Base-by-base conservation (phyloP, 1,140 invertebrate genomes). In the Danaus plexippus region DNA sequence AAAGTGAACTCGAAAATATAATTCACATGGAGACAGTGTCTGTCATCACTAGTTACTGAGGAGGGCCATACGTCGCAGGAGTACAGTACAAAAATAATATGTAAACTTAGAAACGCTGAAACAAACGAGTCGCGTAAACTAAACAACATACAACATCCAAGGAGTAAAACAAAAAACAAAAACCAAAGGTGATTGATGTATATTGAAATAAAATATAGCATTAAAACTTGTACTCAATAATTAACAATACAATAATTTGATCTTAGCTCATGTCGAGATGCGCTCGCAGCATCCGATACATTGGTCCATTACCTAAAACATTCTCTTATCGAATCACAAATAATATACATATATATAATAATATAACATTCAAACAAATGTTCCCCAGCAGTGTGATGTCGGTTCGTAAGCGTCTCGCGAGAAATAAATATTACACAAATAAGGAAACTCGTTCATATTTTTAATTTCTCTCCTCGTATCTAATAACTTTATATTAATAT, bases 171-270 rank as follows among this genome's bases (percentile, higher is more conserved):
- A 84, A 82, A 84, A 69, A 80, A 73, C 48, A 54, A 60, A 61
- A 57, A 73, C 79, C 72, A 82, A 67, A 85, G 73, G 77, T 75
- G 77, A 80, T 73, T 80, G 76, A 77, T 77, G 73, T 82, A 85
- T 83, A 83, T 79, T 80, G 75, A 82, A 83, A 80, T 80, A 77
- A 75, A 80, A 80, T 78, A 82, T 78, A 80, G 64, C 73, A 78
- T 81, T 81, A 80, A 83, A 85, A 85, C 83, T 83, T 86, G 83
- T 86, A 84, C 78, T 86, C 83, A 77, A 80, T 84, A 82, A 85
- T 83, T 83, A 86, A 86, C 83, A 86, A 85, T 86, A 83, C 78
- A 80, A 86, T 86, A 86, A 80, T 83, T 86, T 86, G 81, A 86
- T 85, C 81, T 86, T 77, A 83, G 77, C 75, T 80, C 77, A 62